Evolutionary conservation across 2,797 vertebrate species (phyloP), one percentile per base, ranked within the genome.

Genomic region (Kryptolebias ocellatus): DNA sequence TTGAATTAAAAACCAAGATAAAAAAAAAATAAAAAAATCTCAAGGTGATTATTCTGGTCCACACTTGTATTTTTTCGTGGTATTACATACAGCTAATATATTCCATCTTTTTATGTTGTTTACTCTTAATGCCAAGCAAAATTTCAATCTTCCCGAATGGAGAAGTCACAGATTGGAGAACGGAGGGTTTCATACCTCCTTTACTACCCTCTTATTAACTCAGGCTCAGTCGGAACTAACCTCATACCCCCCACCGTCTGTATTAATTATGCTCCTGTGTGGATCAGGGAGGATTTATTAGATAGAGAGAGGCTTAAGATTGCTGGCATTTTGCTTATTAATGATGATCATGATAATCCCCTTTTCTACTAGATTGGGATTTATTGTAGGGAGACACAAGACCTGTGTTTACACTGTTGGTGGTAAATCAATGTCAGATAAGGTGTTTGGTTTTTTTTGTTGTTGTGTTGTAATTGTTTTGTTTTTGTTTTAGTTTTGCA

Each of bases 291-390:
- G 90, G 89, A 89, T 90, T 91, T 90, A 89, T 87, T 86, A 89
- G 87, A 88, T 86, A 81, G 80, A 82, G 74, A 65, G 72, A 77
- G 79, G 84, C 83, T 90, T 89, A 89, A 78, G 63, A 76, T 86
- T 83, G 70, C 74, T 82, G 81, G 76, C 74, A 83, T 89, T 90
- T 85, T 88, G 78, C 81, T 90, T 89, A 89, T 87, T 89, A 90
- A 90, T 72, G 89, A 89, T 90, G 84, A 90, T 91, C 84, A 80
- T 74, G 82, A 87, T 90, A 90, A 90, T 90, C 89, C 82, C 65
- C 72, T 77, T 79, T 86, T 87, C 75, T 79, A 80, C 80, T 61
- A 74, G 67, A 76, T 69, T 60, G 71, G 71, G 83, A 88, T 82
- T 85, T 78, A 45, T 57, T 53, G 70, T 82, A 64, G 79, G 57